A percentile compares a stretch with the other conserved stretches of the same genome.
Evolutionary conservation across 1,140 invertebrate species (phyloP).

Genomic region (Chrysopa pallens): DNA sequence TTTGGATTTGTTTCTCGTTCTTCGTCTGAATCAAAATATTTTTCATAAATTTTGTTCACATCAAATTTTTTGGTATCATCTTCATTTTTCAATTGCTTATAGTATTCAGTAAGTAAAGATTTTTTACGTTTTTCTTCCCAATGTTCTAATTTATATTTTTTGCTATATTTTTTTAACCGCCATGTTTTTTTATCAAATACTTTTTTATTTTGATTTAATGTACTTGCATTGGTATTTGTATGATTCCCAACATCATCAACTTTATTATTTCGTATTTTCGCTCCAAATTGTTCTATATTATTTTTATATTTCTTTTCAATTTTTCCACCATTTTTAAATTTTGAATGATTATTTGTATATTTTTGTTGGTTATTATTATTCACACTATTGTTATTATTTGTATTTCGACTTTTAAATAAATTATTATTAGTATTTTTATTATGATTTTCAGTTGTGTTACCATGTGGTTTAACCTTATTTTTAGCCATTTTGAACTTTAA

Average conservation of each 20-base stretch:
- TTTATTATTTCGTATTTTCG: too few species aligned
- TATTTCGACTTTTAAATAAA: too few species aligned
- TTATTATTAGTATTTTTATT: too few species aligned
- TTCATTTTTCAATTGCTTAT: constrained; percentile 33
- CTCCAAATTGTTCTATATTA: neutral
- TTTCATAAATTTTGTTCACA: constrained; percentile 11
- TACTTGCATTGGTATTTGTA: neutral
- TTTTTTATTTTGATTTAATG: constrained; percentile 11
- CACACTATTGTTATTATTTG: too few species aligned
- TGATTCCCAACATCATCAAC: neutral
- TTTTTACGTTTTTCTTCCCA: constrained; percentile 42
- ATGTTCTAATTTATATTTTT: constrained; percentile 43
- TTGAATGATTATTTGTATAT: too few species aligned
- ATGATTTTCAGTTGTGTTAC: too few species aligned
- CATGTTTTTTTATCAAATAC: constrained; percentile 44
- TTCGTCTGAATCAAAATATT: constrained; percentile 8
- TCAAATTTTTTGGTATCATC: constrained; percentile 12
- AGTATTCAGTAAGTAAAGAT: constrained; percentile 27
- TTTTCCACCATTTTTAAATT: neutral
- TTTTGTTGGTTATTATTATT: too few species aligned
- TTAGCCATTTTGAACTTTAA: too few species aligned
- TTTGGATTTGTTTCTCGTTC: constrained; percentile 5
- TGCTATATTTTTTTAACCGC: constrained; percentile 42
- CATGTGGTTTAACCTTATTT: too few species aligned
- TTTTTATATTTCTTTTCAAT: neutral